A percentile compares a stretch with the other conserved stretches of the same genome.
phyloP scores from a whole-genome alignment of 2,888 invertebrate genomes.

The Hydriomena furcata region DNA sequence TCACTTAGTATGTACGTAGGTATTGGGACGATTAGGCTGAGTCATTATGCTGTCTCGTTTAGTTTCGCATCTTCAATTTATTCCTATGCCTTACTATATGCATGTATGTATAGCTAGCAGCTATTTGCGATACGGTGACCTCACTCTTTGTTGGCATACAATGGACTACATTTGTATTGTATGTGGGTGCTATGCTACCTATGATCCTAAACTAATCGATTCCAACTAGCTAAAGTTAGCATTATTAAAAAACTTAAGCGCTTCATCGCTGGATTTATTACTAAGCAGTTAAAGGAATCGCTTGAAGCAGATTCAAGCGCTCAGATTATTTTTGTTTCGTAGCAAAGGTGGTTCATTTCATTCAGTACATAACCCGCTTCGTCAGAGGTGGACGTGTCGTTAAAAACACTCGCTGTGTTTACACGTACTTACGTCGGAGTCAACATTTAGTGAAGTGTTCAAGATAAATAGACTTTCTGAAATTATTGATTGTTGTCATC shows the following conservation, averaged over 20 bases:
- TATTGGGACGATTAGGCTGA: conserved; percentile 1
- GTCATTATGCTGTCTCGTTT: conserved; percentile 13
- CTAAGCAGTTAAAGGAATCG: conserved; percentile 26
- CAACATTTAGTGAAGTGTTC: conserved; percentile 27
- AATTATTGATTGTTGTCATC: conserved; percentile 29
- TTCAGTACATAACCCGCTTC: conserved; percentile 63
- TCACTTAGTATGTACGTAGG: not conserved
- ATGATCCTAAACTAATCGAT: conserved; percentile 29
- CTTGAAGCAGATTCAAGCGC: conserved; percentile 45
- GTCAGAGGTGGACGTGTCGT: conserved; percentile 57
- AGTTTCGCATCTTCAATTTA: conserved; percentile 7
- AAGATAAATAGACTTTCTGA: not conserved
- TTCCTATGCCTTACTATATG: too few relatives aligned
- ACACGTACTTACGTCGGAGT: conserved; percentile 25
- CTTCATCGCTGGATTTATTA: conserved; percentile 38
- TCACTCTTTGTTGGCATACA: conserved; percentile 21
- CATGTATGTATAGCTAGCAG: not conserved
- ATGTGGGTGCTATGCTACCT: not conserved
- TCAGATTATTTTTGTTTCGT: conserved; percentile 43
- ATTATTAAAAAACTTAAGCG: conserved; percentile 37
- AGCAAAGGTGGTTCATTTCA: conserved; percentile 55
- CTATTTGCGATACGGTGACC: conserved; percentile 20
- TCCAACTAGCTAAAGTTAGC: conserved; percentile 21
- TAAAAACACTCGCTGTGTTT: conserved; percentile 53
- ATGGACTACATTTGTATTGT: conserved; percentile 2